Percentiles rank a stretch among this genome's conserved stretches.
Conservation (phyloP, 2,888 invertebrate genomes). For the Aquatica leii region DNA sequence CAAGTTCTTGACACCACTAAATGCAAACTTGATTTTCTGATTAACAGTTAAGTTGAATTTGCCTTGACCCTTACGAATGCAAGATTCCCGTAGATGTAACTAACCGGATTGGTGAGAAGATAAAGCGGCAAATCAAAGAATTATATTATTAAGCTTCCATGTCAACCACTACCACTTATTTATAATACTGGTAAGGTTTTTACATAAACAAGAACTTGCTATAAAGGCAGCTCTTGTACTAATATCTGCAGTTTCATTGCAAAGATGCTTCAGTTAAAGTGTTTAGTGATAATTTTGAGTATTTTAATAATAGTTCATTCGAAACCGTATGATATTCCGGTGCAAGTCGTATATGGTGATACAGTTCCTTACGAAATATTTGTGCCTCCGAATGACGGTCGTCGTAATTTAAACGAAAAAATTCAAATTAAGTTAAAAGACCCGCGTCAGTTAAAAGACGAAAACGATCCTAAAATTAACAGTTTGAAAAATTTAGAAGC, state of each 20-base stretch:
- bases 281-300: constrained; percentile 46
- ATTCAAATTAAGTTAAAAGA: constrained; percentile 48
- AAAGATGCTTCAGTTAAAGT: constrained; percentile 40
- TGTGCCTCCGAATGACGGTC: background rate
- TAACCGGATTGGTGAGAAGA: constrained; percentile 28
- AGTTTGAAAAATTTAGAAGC: constrained; percentile 47
- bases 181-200: constrained; percentile 37
- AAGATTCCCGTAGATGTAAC: constrained; percentile 29
- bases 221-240: constrained; percentile 55
- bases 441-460: constrained; percentile 14
- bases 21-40: constrained; percentile 20
- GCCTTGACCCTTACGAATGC: constrained; percentile 35
- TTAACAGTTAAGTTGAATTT: constrained; percentile 30
- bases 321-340: constrained; percentile 33
- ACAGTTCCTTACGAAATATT: constrained; percentile 11
- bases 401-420: constrained; percentile 50
- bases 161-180: constrained; percentile 30
- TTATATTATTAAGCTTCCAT: background rate
- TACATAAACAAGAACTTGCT: constrained; percentile 49
- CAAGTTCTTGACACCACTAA: constrained; percentile 5
- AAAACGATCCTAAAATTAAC: constrained; percentile 14
- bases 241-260: constrained; percentile 43
- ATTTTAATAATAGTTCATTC: constrained; percentile 43
- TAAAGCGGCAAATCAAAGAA: constrained; percentile 31
- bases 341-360: constrained; percentile 37